Evolutionary conservation across 2,888 invertebrate species (phyloP).

Genomic region (Hirtodrosophila confusa): DNA sequence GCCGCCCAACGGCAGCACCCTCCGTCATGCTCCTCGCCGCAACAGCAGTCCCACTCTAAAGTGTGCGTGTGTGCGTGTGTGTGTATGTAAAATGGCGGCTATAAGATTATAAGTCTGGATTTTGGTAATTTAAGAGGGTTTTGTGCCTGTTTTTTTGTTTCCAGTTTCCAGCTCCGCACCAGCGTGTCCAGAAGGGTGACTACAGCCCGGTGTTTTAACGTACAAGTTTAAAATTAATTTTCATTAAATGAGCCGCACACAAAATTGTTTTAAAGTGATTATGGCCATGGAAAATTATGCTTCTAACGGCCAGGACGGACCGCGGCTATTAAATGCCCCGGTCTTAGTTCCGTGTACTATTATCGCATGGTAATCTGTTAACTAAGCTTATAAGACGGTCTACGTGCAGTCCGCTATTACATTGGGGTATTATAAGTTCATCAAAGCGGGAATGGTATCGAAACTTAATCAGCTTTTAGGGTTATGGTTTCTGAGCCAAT

Average conservation of each 20-base stretch:
- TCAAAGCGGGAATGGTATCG: neutral
- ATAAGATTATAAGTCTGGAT: constrained; percentile 69
- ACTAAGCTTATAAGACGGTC: constrained; percentile 21
- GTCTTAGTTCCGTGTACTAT: too few species aligned
- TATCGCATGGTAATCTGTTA: constrained; percentile 15
- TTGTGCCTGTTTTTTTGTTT: constrained; percentile 36
- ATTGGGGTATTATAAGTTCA: neutral
- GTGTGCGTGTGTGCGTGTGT: constrained; percentile 9
- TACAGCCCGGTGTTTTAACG: neutral
- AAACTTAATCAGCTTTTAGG: constrained; percentile 10
- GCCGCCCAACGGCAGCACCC: constrained; percentile 3
- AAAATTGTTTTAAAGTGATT: constrained; percentile 73
- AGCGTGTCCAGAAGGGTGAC: neutral
- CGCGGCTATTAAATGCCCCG: constrained; percentile 2
- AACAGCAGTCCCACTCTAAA: constrained; percentile 25
- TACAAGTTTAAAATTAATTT: constrained; percentile 65
- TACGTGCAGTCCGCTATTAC: neutral
- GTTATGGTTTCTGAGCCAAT: too few species aligned
- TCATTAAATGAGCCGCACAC: constrained; percentile 64
- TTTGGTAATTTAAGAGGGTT: constrained; percentile 70
- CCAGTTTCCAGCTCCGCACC: constrained; percentile 9
- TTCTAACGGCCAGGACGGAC: constrained; percentile 30
- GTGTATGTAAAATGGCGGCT: constrained; percentile 44
- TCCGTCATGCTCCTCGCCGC: neutral
- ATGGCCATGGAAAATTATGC: constrained; percentile 59